These are phyloP conservation scores for Thunnus albacares DNA, from an alignment of 2,797 vertebrate species.

Conservation along the genomic window DNA sequence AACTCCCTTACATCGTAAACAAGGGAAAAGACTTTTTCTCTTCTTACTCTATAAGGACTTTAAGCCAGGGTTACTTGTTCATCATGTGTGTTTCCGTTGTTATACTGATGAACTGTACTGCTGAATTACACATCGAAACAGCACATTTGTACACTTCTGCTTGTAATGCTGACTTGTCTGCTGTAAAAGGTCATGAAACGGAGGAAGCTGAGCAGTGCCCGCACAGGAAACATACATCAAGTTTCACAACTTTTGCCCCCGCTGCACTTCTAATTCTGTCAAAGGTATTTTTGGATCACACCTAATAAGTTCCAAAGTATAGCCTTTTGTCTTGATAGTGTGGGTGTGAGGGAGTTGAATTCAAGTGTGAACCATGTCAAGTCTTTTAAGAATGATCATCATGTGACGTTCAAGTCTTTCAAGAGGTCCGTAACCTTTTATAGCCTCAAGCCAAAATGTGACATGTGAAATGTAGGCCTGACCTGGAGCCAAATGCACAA, in stretches of 20 bases:
- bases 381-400: constrained; percentile 1
- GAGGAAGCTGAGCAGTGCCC: constrained; percentile 44
- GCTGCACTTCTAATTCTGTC: constrained; percentile 44
- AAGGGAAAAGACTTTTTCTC: too few species aligned
- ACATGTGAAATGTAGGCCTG: neutral
- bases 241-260: constrained; percentile 47
- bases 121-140: constrained; percentile 17
- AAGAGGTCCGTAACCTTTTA: constrained; percentile 5
- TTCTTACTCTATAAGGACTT: neutral
- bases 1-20: neutral
- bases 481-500: neutral
- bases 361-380: constrained; percentile 5
- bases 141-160: constrained; percentile 39
- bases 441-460: neutral
- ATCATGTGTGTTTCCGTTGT: constrained; percentile 23
- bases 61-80: neutral
- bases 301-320: constrained; percentile 9
- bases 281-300: constrained; percentile 41
- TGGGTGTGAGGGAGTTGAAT: neutral
- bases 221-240: constrained; percentile 41
- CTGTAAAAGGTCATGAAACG: constrained; percentile 42
- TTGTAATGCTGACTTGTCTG: constrained; percentile 12
- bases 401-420: constrained; percentile 12
- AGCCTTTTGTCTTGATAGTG: neutral
- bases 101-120: neutral